Percentiles rank a stretch among this genome's conserved stretches.
Evolutionary conservation across 2,888 invertebrate species (phyloP).

Genomic region (Palloptera scutellata): DNA sequence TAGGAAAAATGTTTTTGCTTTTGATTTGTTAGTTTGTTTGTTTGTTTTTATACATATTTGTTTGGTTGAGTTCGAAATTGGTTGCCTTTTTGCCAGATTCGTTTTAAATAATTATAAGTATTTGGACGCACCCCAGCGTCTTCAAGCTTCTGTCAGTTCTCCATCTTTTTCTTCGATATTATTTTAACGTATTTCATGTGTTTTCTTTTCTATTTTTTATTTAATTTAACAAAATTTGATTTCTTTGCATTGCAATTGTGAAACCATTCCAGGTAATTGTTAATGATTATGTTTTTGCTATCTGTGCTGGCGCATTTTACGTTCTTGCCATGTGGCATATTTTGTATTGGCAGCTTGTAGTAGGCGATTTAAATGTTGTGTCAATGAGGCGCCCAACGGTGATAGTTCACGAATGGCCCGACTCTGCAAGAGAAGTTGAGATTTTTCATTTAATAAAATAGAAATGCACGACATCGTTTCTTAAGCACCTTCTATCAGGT

Average conservation of each 20-base stretch:
- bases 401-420: constrained; percentile 82
- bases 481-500: too few relatives aligned
- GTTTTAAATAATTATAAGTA: background rate
- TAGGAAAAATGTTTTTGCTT: constrained; percentile 1
- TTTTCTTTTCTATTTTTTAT: background rate
- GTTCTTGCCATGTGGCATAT: constrained; percentile 85
- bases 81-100: background rate
- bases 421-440: constrained; percentile 67
- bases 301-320: constrained; percentile 68
- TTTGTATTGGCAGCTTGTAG: constrained; percentile 86
- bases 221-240: background rate
- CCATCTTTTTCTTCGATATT: background rate
- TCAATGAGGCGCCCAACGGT: constrained; percentile 80
- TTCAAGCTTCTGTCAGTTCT: background rate
- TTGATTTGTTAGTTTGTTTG: constrained; percentile 4
- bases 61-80: background rate
- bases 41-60: background rate
- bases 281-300: constrained; percentile 44
- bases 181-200: background rate
- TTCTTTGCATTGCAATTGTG: background rate
- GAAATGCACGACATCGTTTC: background rate
- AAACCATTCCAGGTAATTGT: constrained; percentile 1
- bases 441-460: background rate
- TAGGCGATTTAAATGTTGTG: constrained; percentile 87
- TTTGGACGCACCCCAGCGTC: constrained; percentile 13